Conservation (phyloP, 2,888 invertebrate species). For the Tetragonisca angustula region DNA sequence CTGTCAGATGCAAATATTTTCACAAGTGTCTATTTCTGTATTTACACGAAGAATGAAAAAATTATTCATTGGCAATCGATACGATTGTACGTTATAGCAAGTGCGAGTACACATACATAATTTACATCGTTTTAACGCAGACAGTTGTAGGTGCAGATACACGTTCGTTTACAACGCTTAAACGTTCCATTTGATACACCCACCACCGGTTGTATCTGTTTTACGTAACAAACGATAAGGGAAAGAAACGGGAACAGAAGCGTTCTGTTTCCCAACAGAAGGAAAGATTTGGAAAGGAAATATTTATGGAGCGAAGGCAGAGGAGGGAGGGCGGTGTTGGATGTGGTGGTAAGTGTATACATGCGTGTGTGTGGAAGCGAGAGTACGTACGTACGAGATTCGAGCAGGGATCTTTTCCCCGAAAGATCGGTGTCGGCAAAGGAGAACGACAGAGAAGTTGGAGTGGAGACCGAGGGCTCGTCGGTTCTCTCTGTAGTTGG, state of each 20-base stretch:
- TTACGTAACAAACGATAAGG: neutral
- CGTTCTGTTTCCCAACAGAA: conserved; percentile 41
- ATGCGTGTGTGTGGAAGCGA: too few species aligned
- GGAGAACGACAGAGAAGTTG: conserved; percentile 34
- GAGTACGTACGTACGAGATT: neutral
- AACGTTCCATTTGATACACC: neutral
- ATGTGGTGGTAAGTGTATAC: too few species aligned
- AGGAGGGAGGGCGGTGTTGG: neutral
- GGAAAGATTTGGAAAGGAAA: conserved; percentile 34
- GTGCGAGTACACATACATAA: neutral
- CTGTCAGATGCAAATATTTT: too few species aligned
- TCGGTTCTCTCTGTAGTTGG: conserved; percentile 80
- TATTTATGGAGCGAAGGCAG: conserved; percentile 28
- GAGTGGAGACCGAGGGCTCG: conserved; percentile 34
- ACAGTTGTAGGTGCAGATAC: neutral
- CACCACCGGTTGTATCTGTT: neutral
- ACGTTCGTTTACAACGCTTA: neutral
- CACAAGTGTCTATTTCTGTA: too few species aligned
- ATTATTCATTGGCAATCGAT: too few species aligned
- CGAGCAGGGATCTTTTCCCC: conserved; percentile 25
- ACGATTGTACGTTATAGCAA: too few species aligned
- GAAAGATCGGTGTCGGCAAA: conserved; percentile 46
- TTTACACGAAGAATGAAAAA: too few species aligned
- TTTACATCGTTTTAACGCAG: neutral
- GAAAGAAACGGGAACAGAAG: conserved; percentile 2